Conservation (phyloP, 2,113 vertebrate species). For the Myotis yumanensis region DNA sequence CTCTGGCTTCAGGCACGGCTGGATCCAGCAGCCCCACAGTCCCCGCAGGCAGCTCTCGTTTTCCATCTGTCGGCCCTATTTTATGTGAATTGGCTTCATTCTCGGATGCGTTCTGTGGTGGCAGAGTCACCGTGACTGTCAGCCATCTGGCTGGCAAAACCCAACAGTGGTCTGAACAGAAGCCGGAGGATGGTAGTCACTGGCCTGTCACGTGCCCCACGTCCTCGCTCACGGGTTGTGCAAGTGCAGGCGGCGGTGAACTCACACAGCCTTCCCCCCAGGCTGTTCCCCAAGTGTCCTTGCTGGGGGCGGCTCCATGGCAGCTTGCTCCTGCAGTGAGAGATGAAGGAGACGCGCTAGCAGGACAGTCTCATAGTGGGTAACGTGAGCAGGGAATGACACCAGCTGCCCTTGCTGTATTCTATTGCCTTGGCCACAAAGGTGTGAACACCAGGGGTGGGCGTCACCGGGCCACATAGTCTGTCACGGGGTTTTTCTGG, state of each 20-base stretch:
- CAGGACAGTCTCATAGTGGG: fast-evolving
- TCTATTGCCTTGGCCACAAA: background rate
- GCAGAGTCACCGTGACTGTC: background rate
- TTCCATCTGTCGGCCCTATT: background rate
- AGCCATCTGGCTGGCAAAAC: background rate
- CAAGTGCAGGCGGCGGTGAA: background rate
- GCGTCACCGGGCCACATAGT: fast-evolving
- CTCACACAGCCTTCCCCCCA: background rate
- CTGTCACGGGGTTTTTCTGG: background rate
- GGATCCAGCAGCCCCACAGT: background rate
- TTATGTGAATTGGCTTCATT: background rate
- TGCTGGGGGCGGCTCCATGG: fast-evolving
- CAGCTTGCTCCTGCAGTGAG: background rate
- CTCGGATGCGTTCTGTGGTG: background rate
- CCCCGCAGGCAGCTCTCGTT: background rate
- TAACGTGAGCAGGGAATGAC: fast-evolving
- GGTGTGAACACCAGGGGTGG: too few species aligned
- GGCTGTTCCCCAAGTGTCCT: background rate
- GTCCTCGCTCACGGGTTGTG: fast-evolving
- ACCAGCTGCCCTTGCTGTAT: fast-evolving
- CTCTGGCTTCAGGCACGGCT: background rate
- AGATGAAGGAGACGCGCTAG: background rate
- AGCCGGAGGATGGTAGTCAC: background rate
- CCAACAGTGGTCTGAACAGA: background rate
- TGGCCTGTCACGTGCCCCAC: fast-evolving